phyloP scores from a whole-genome alignment of 2,888 invertebrate genomes.

The Macaria liturata region DNA sequence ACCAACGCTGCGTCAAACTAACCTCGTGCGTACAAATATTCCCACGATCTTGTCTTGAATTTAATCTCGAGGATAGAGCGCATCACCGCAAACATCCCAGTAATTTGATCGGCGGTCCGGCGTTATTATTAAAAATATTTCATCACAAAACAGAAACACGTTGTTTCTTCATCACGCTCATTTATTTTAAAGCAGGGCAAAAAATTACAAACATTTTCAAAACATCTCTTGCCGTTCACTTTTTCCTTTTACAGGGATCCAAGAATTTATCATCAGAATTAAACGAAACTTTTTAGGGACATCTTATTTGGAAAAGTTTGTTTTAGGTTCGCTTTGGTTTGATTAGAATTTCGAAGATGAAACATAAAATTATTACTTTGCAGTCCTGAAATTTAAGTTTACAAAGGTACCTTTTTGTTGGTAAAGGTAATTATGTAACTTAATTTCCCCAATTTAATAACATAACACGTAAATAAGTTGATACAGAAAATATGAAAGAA shows the following conservation, averaged over 20 bases:
- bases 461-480: too few relatives aligned
- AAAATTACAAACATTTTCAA: background rate
- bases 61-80: constrained; percentile 73
- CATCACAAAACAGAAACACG: constrained; percentile 17
- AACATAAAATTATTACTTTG: too few relatives aligned
- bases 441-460: too few relatives aligned
- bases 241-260: background rate
- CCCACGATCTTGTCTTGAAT: constrained; percentile 60
- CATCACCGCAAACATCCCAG: constrained; percentile 68
- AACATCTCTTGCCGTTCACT: background rate
- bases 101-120: constrained; percentile 55
- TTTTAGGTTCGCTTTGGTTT: too few relatives aligned
- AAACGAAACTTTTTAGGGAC: background rate
- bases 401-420: too few relatives aligned
- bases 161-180: constrained; percentile 12
- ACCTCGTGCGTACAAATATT: constrained; percentile 55
- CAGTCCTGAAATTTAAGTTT: too few relatives aligned
- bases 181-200: constrained; percentile 13
- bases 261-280: background rate
- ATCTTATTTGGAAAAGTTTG: too few relatives aligned
- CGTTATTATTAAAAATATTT: constrained; percentile 28
- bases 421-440: too few relatives aligned
- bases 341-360: too few relatives aligned
- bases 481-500: too few relatives aligned
- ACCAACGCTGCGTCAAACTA: constrained; percentile 24